Percentiles rank a stretch among this genome's conserved stretches.
phyloP scores from a whole-genome alignment of 1,140 invertebrate species.

The Aphis craccivora region DNA sequence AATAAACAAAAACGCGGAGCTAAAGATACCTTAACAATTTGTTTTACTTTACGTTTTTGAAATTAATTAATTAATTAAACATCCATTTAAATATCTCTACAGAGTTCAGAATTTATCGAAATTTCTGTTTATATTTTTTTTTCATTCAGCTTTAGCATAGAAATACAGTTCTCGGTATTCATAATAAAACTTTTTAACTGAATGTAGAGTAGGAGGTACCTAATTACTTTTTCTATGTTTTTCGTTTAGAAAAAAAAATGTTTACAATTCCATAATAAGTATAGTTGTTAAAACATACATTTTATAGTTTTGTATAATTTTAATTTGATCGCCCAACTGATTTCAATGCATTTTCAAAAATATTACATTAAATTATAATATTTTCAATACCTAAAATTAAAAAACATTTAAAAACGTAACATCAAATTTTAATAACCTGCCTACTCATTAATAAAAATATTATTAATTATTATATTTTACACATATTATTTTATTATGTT shows the following conservation, averaged over 20 bases:
- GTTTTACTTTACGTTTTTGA: conserved; percentile 10
- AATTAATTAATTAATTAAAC: conserved; percentile 27
- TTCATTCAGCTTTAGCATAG: background rate
- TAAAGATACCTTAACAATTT: background rate
- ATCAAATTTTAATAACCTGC: background rate
- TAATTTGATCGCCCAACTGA: background rate
- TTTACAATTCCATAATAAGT: background rate
- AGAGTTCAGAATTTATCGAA: background rate
- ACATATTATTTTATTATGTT: too few relatives aligned
- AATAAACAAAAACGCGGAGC: background rate
- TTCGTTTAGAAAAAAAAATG: too few relatives aligned
- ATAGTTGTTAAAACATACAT: background rate
- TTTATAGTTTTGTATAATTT: background rate
- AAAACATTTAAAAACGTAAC: background rate
- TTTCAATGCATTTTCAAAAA: background rate
- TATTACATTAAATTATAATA: background rate
- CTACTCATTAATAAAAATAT: background rate
- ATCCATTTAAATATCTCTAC: background rate
- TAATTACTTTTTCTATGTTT: background rate
- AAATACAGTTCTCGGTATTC: background rate
- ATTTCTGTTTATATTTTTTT: background rate
- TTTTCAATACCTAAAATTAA: background rate
- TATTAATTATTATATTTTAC: too few relatives aligned
- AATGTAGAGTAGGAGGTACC: background rate
- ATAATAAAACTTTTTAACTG: background rate